Evolutionary conservation across 2,113 vertebrate genomes (phyloP), one percentile per base, ranked within the genome.

Genomic region (Porphyrio hochstetteri): DNA sequence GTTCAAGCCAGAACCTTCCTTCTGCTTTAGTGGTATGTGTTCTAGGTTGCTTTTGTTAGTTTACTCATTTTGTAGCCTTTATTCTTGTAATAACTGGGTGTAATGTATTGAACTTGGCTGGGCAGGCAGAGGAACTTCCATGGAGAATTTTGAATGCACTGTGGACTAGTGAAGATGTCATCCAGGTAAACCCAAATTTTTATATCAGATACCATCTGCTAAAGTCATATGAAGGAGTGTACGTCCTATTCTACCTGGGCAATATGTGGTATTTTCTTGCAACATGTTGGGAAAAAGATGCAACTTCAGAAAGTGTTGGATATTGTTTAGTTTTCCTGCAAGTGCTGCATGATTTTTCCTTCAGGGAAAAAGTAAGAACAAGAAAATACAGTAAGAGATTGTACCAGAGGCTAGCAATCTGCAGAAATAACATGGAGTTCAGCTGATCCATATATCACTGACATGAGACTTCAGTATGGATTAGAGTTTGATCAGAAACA

Each of bases 361-460:
- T 88, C 48, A n/a, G 5, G 13, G 27, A 55, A 46, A 75, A 60
- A 55, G 29, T 10, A 50, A 65, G 50, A 80, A 36, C 23, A 74
- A 75, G 63, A 16, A 40, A 64, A 75, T 36, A 36, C 14, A 50
- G 2, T 28, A 36, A 31, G 56, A 74, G 31, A 17, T 13, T 79
- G 19, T 63, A 23, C 29, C 16, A n/a, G 42, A 86, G 42, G n/a
- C 63, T 87, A 3, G 1, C 16, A 23, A 3, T n/a, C 19, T 65
- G 65, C 11, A 50, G 50, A 42, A 79, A 31, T 74, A 63, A 36
- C 28, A 8, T 7, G 50, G 20, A 11, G 18, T 31, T 21, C 35
- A 55, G 11, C n/a, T 38, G 38, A 80, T 4, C 28, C 13, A 7
- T 1, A 0, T 69, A 14, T 67, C 1, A 0, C 64, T 75, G 84